Evolutionary conservation across 2,113 vertebrate species (phyloP), one percentile per base, ranked within the genome.

Genomic region (Pelusios castaneus): DNA sequence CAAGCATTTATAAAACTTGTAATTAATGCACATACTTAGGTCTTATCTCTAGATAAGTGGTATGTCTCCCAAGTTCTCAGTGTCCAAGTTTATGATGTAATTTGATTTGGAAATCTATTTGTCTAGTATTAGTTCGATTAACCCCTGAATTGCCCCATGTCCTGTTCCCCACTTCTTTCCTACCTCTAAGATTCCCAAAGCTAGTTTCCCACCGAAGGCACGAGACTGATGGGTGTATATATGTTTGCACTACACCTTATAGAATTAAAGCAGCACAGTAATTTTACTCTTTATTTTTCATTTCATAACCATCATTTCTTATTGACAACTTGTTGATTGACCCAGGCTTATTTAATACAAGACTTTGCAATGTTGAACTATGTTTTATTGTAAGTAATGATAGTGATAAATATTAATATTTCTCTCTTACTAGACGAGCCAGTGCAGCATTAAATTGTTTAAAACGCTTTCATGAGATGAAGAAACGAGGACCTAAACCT

Each of bases 391-490:
- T 24, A 3, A 0, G n/a, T n/a, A n/a, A n/a, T n/a, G n/a, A n/a
- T n/a, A 91, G 3, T 87, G 10, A 78, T 93, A 58, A 67, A 76
- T 70, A 63, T 58, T 52, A 51, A 3, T 8, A 47, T 86, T 96
- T 51, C 96, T 96, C 75, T 51, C n/a, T 10, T 91, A 10, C n/a
- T 97, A 99, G 99, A 81, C 98, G 99, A 86, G 99, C 99, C 19
- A 99, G 99, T 97, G 99, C 99, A 6, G 99, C 99, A 2, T 98
- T 99, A 41, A 99, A 99, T 97, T 99, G 99, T 96, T 98, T 99
- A 95, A 99, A 99, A 96, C 98, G 98, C 82, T 99, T 99, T 96
- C 99, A 99, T 0, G 99, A 99, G 97, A 99, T 99, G 98, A 99
- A 99, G 98, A 99, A 99, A 97, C 98, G 98, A 95, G 99, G 99